Base-by-base conservation (phyloP, 1,140 invertebrate species). In the Wasmannia auropunctata region DNA sequence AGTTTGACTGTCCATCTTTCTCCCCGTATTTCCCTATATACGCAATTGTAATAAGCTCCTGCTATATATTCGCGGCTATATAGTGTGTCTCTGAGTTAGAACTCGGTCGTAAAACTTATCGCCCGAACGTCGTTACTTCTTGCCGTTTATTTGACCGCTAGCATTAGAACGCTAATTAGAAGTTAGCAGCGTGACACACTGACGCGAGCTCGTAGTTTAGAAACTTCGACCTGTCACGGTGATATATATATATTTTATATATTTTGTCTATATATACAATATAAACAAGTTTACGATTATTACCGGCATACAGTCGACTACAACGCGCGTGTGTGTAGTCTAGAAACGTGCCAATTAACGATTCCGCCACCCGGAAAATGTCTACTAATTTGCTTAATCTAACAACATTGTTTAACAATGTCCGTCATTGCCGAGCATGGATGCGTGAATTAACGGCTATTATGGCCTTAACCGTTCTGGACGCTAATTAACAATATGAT, bases 131-230 rank as follows among this genome's bases (percentile, higher is more conserved):
- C 76, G 72, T 89, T 87, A 89, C 87, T 86, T 77, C 84, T 67
- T 85, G 63, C 37, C 81, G 81, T 90, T 90, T 87, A 86, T 65
- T 90, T 86, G 58, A 81, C 79, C 65, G 86, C 58, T 90, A 91
- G 90, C 46, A 77, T 86, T 91, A 91, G 89, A 80, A 86, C 74
- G 90, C 88, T 87, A 79, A 86, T 81, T 90, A 91, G 89, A n/a
- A 72, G 5, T 87, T 91, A 91, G 90, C 72, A 80, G 72, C 77
- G 72, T 91, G 89, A 88, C 40, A 89, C 34, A 85, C 79, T 86
- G 49, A 62, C 79, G n/a, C n/a, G 89, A 89, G 84, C 84, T 85
- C 84, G 89, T 91, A 91, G 90, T 80, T 65, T 90, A 90, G 86
- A 86, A 51, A 63, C 86, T 80, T 88, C 75, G 76, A 85, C 11